Evolutionary conservation across 2,113 vertebrate genomes (phyloP).

Genomic region (Corvus hawaiiensis): DNA sequence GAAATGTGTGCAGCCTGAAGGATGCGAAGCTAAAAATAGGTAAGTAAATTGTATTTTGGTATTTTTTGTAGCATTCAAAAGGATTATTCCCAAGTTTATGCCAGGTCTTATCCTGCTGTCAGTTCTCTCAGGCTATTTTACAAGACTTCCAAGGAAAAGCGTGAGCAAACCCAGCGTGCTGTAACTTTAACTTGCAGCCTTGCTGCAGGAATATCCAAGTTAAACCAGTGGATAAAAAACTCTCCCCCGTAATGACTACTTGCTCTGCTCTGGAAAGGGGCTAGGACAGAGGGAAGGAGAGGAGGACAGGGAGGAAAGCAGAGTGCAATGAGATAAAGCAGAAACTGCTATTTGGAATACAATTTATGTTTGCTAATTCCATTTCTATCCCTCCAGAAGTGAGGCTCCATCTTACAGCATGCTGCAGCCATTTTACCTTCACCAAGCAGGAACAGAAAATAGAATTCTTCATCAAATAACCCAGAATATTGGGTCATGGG

Average conservation of each 20-base stretch:
- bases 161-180: neutral
- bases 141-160: neutral
- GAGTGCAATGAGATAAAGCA: neutral
- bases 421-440: constrained; percentile 24
- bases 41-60: neutral
- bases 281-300: neutral
- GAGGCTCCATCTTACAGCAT: constrained; percentile 33
- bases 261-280: neutral
- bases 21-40: neutral
- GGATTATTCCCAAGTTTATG: neutral
- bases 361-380: constrained; percentile 17
- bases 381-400: neutral
- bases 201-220: constrained; percentile 22
- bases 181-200: constrained; percentile 32
- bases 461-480: neutral
- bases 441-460: neutral
- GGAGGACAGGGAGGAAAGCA: neutral
- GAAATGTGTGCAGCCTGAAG: neutral
- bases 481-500: neutral
- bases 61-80: neutral
- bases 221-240: constrained; percentile 10
- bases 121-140: neutral
- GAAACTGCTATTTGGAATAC: neutral
- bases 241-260: neutral
- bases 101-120: neutral